Percentiles rank a stretch among this genome's conserved stretches.
These are phyloP conservation scores for Apotomis capreana DNA, from an alignment of 2,888 invertebrate genomes.

Conservation along the genomic window DNA sequence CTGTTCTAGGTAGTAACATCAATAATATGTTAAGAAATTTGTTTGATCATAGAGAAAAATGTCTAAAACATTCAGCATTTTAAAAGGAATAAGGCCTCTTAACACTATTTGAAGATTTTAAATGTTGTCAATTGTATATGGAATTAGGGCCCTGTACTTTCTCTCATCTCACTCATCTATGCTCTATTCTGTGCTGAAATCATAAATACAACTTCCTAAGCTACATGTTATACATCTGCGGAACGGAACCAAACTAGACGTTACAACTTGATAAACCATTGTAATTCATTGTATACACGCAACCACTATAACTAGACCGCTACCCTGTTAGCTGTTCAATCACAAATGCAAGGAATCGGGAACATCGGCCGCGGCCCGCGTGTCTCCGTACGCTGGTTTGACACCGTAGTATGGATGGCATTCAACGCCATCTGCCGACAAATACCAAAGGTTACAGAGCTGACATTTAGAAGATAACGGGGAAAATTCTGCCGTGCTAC, in stretches of 20 bases:
- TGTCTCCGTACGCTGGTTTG: conserved; percentile 18
- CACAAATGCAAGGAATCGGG: conserved; percentile 3
- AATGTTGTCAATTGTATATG: neutral
- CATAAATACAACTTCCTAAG: neutral
- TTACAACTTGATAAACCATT: conserved; percentile 52
- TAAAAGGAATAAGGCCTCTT: too few relatives aligned
- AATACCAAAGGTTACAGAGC: conserved; percentile 32
- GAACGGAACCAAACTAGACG: conserved; percentile 45
- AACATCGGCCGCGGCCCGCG: neutral
- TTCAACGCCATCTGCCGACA: conserved; percentile 24
- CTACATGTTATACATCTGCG: neutral
- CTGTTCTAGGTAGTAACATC: too few relatives aligned
- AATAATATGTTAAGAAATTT: too few relatives aligned
- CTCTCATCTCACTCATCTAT: too few relatives aligned
- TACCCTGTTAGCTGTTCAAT: conserved; percentile 41
- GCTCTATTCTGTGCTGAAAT: too few relatives aligned
- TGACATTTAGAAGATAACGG: conserved; percentile 35
- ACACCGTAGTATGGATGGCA: conserved; percentile 12
- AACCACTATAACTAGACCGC: conserved; percentile 48
- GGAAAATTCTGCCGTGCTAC: too few relatives aligned
- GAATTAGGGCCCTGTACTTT: too few relatives aligned
- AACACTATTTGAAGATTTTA: too few relatives aligned
- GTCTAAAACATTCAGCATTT: too few relatives aligned
- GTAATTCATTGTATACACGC: conserved; percentile 45
- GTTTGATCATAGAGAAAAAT: too few relatives aligned